Evolutionary conservation across 2,888 invertebrate species (phyloP), one percentile per base, ranked within the genome.

Genomic region (Dicyrtomina minuta): DNA sequence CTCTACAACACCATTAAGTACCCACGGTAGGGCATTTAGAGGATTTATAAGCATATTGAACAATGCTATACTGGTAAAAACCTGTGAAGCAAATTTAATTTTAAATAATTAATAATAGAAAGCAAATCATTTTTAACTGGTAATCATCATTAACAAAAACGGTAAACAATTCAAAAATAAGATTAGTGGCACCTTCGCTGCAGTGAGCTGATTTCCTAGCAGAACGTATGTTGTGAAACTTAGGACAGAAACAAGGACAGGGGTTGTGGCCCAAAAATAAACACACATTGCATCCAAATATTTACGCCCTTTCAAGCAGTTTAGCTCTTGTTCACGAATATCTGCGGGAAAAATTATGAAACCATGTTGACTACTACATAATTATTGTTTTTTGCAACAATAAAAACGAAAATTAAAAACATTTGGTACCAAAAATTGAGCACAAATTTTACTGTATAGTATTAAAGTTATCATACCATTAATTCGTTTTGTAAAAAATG

Each of bases 191-290:
- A 90, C 94, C 67, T 90, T 93, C 24, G 96, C 90, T 2, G 97
- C 95, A 58, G 90, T 90, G 12, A 98, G 85, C 59, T 87, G 83
- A 84, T 90, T 86, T 70, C 93, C 90, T 76, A 92, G 81, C n/a
- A 90, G 81, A 27, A 89, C 88, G 79, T 91, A 93, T 8, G 90
- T 88, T 15, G 88, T 87, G 79, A 95, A 90, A 0, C 93, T 94
- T 12, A 93, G 83, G 70, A 93, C 87, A 1, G 93, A 90, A 79
- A 94, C 92, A 22, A 94, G 81, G 27, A 97, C 92, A 0, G 98
- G 98, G 8, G 97, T 97, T 0, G 95, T 94, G 0, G 98, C 98
- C 98, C 98, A 99, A 82, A 99, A 91, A 81, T 94, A 98, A 15
- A 99, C 98, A 83, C 98, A 99, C 71, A 96, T 83, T 0, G 98